These are phyloP conservation scores for Hydrophis major DNA, from an alignment of 2,797 vertebrate genomes.

Conservation along the genomic window DNA sequence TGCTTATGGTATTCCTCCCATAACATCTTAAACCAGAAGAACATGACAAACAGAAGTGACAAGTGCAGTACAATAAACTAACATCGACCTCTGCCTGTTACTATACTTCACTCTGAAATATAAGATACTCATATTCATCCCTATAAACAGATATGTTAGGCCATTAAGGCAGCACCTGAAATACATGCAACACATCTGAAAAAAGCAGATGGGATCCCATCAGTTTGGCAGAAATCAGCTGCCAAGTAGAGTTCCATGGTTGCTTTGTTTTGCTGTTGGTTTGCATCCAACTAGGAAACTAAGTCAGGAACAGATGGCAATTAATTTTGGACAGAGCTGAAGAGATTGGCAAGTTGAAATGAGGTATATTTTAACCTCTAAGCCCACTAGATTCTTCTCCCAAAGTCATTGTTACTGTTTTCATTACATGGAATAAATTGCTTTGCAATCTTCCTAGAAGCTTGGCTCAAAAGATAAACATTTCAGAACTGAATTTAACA, in stretches of 20 bases:
- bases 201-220: slow-evolving; percentile 58
- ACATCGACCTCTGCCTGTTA: slow-evolving; percentile 20
- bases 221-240: slow-evolving; percentile 38
- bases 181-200: slow-evolving; percentile 43
- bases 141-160: slow-evolving; percentile 61
- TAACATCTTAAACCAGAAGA: neutral
- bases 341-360: slow-evolving; percentile 49
- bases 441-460: neutral
- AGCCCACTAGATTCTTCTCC: neutral
- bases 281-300: slow-evolving; percentile 43
- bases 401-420: slow-evolving; percentile 2
- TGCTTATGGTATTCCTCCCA: neutral
- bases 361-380: slow-evolving; percentile 29
- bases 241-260: slow-evolving; percentile 32
- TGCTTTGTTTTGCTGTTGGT: slow-evolving; percentile 28
- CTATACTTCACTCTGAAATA: slow-evolving; percentile 40
- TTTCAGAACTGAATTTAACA: neutral
- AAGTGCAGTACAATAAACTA: neutral
- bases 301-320: slow-evolving; percentile 54
- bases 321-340: slow-evolving; percentile 58
- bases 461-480: neutral
- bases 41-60: slow-evolving; percentile 26
- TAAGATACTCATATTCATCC: slow-evolving; percentile 48
- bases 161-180: slow-evolving; percentile 57
- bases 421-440: neutral